A percentile compares a stretch with the other conserved stretches of the same genome.
These are phyloP conservation scores for Hyles vespertilio DNA, from an alignment of 1,140 invertebrate genomes.

Conservation along the genomic window DNA sequence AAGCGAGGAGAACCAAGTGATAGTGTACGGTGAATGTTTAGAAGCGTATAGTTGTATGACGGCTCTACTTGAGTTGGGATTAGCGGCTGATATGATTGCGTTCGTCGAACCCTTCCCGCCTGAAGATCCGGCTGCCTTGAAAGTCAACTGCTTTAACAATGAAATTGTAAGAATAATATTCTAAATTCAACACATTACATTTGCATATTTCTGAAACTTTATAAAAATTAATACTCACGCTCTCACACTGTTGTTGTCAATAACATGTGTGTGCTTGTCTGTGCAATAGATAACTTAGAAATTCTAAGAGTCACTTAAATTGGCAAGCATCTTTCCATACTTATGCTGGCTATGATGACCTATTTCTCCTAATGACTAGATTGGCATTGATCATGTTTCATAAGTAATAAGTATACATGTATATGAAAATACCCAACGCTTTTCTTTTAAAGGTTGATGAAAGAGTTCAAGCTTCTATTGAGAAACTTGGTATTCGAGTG, in stretches of 20 bases:
- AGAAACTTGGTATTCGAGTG: conserved; percentile 38
- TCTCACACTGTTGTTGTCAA: too few species aligned
- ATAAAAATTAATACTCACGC: too few species aligned
- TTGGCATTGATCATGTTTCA: too few species aligned
- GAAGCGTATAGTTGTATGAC: conserved; percentile 78
- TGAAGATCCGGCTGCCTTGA: conserved; percentile 31
- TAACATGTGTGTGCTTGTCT: too few species aligned
- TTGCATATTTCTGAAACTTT: too few species aligned
- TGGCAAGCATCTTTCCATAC: too few species aligned
- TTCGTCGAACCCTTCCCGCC: conserved; percentile 76
- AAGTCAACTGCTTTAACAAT: conserved; percentile 65
- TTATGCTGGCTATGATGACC: too few species aligned
- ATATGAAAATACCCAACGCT: neutral
- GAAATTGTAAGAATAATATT: conserved; percentile 42
- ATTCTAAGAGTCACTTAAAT: too few species aligned
- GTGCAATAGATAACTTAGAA: too few species aligned
- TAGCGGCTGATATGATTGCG: conserved; percentile 68
- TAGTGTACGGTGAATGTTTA: conserved; percentile 79
- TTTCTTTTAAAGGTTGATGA: conserved; percentile 41
- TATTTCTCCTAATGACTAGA: too few species aligned
- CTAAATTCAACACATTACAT: too few species aligned
- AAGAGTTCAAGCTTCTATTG: conserved; percentile 42
- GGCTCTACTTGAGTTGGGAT: conserved; percentile 75
- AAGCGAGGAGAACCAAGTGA: conserved; percentile 51
- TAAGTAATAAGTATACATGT: too few species aligned